Conservation (phyloP, 64 coral and sea anemone genomes). For the Montipora foliosa region DNA sequence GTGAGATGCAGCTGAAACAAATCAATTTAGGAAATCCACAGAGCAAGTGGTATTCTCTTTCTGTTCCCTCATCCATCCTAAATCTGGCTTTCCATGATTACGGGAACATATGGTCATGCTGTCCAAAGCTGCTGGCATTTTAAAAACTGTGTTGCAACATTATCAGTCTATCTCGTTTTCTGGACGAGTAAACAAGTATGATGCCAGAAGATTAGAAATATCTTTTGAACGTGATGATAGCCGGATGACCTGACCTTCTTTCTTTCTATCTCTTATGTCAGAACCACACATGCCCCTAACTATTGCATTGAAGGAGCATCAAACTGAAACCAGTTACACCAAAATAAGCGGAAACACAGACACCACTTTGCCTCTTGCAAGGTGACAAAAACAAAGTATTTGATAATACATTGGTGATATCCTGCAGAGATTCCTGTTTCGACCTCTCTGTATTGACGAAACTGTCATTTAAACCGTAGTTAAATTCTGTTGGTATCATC, state of each 20-base stretch:
- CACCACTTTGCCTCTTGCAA: too few relatives aligned
- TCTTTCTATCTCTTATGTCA: slow-evolving; percentile 49
- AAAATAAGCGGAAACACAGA: not conserved
- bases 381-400: too few relatives aligned
- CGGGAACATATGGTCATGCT: slow-evolving; percentile 49
- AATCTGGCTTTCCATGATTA: slow-evolving; percentile 16
- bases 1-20: too few relatives aligned
- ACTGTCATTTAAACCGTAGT: too few relatives aligned
- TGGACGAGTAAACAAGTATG: slow-evolving; percentile 39
- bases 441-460: too few relatives aligned
- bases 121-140: slow-evolving; percentile 8
- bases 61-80: slow-evolving; percentile 51
- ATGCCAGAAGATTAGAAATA: slow-evolving; percentile 44
- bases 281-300: slow-evolving; percentile 51
- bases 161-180: slow-evolving; percentile 48
- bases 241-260: slow-evolving; percentile 20
- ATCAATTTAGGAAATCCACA: not conserved
- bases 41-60: slow-evolving; percentile 37
- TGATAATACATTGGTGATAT: too few relatives aligned
- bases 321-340: not conserved
- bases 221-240: slow-evolving; percentile 20
- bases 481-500: too few relatives aligned
- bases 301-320: slow-evolving; percentile 28
- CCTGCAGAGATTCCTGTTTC: too few relatives aligned
- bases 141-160: slow-evolving; percentile 29